These are phyloP conservation scores for Holacanthus passer DNA, from an alignment of 2,113 vertebrate species.

Conservation along the genomic window DNA sequence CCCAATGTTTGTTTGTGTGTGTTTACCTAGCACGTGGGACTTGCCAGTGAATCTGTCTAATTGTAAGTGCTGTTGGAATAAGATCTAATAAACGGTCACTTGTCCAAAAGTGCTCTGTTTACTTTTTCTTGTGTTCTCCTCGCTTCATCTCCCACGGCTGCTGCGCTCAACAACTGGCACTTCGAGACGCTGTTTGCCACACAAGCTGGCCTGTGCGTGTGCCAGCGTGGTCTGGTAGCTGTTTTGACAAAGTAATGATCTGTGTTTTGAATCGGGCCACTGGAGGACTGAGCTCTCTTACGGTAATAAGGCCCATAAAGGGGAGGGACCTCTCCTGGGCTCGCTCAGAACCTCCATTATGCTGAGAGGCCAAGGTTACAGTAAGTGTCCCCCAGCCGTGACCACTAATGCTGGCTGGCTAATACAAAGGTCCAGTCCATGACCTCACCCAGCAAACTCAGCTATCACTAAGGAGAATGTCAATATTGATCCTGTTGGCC, in stretches of 20 bases:
- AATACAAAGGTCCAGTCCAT: conserved; percentile 68
- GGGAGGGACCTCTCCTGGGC: conserved; percentile 65
- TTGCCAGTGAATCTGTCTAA: conserved; percentile 65
- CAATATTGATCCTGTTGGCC: conserved; percentile 85
- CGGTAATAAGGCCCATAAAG: conserved; percentile 75
- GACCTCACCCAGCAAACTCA: conserved; percentile 75
- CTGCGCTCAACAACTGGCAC: conserved; percentile 57
- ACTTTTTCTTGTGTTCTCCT: conserved; percentile 54
- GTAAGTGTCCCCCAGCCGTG: conserved; percentile 76
- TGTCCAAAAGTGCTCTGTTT: conserved; percentile 67
- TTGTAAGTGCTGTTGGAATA: conserved; percentile 68
- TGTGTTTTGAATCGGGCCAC: conserved; percentile 72
- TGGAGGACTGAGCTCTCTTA: conserved; percentile 72
- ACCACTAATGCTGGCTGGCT: conserved; percentile 73
- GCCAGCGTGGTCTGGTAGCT: conserved; percentile 77
- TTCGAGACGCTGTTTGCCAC: conserved; percentile 43
- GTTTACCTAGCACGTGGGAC: conserved; percentile 30
- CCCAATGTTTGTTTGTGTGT: conserved; percentile 41
- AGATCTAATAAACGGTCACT: conserved; percentile 77
- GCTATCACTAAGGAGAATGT: conserved; percentile 82
- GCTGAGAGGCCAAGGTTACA: conserved; percentile 73
- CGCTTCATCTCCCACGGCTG: conserved; percentile 64
- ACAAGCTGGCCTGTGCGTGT: conserved; percentile 50
- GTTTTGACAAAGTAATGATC: conserved; percentile 80
- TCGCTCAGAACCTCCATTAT: conserved; percentile 73